These are phyloP conservation scores for Ianthella basta DNA, from an alignment of 37 sponge, comb jelly and placozoan species.

Conservation along the genomic window DNA sequence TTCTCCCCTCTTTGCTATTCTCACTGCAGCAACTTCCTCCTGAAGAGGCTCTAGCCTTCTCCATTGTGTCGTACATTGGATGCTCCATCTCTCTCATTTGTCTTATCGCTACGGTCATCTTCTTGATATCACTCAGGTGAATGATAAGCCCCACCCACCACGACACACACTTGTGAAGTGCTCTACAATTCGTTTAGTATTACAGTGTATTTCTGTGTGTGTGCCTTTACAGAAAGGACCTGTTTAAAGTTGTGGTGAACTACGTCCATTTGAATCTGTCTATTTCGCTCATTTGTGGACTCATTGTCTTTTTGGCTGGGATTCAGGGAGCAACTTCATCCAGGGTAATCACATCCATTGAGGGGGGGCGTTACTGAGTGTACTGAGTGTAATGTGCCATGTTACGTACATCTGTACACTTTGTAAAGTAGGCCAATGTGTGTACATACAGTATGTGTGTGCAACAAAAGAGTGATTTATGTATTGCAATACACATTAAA, in stretches of 20 bases:
- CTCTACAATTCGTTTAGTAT: neutral
- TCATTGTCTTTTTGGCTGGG: slow-evolving; percentile 32
- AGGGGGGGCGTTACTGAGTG: too few species aligned
- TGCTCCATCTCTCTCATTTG: slow-evolving; percentile 61
- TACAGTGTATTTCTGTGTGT: neutral
- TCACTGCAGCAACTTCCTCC: neutral
- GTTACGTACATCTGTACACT: too few species aligned
- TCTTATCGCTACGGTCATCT: slow-evolving; percentile 45
- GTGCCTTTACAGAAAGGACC: slow-evolving; percentile 6
- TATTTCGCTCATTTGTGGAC: slow-evolving; percentile 33
- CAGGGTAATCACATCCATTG: slow-evolving; percentile 1
- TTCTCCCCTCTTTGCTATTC: neutral
- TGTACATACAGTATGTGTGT: neutral
- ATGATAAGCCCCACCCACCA: neutral
- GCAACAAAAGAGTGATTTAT: neutral
- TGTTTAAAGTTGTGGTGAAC: neutral
- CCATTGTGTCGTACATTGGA: slow-evolving; percentile 66
- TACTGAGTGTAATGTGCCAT: too few species aligned
- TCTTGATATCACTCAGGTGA: slow-evolving; percentile 60
- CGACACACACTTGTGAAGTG: neutral
- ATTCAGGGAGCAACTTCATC: slow-evolving; percentile 17
- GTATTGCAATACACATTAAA: too few species aligned
- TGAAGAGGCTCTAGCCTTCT: slow-evolving; percentile 30
- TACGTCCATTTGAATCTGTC: slow-evolving; percentile 29
- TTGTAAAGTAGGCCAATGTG: neutral